phyloP scores from a whole-genome alignment of 2,797 vertebrate genomes.

The Hippocampus kuda region DNA sequence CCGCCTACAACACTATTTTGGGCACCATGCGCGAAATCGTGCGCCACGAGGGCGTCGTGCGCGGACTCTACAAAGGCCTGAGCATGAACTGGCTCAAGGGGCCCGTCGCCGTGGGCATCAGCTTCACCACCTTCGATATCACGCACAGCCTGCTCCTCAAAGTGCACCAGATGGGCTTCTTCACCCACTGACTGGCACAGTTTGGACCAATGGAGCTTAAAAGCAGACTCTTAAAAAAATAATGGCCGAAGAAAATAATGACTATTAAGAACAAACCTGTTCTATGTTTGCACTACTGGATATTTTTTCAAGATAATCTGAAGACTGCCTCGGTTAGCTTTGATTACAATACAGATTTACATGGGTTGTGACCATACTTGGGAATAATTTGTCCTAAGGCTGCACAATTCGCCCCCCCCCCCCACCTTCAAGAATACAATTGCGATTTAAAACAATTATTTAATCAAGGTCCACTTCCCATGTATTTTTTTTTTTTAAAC shows the following conservation, averaged over 20 bases:
- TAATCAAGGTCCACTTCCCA: too few species aligned
- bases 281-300: background rate
- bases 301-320: background rate
- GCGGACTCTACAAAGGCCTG: conserved; percentile 89
- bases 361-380: background rate
- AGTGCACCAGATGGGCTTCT: conserved; percentile 57
- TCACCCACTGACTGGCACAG: conserved; percentile 58
- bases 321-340: background rate
- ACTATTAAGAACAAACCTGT: background rate
- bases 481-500: too few species aligned
- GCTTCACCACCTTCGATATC: conserved; percentile 92
- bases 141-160: conserved; percentile 78
- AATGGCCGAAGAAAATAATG: background rate
- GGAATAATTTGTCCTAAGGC: background rate
- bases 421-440: too few species aligned
- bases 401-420: too few species aligned
- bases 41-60: conserved; percentile 75
- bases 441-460: too few species aligned
- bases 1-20: conserved; percentile 68
- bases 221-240: background rate
- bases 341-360: background rate
- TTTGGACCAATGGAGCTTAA: background rate
- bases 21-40: conserved; percentile 78
- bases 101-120: conserved; percentile 86
- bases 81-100: conserved; percentile 99